A percentile compares a stretch with the other conserved stretches of the same genome.
Conservation (phyloP, 2,797 vertebrate genomes). For the Argentina silus region DNA sequence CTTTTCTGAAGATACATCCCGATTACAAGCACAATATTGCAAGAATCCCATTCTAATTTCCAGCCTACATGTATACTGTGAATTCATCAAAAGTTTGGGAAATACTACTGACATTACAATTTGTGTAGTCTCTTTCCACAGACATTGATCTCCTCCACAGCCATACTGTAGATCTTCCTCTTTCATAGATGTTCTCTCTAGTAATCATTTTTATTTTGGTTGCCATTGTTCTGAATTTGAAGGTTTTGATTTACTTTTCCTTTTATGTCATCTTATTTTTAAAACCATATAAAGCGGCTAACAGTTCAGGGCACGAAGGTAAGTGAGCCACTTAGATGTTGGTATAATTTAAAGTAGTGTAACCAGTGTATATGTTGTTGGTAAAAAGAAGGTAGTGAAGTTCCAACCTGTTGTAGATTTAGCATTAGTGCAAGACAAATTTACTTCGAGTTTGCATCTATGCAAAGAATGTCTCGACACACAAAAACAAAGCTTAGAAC, state of each 20-base stretch:
- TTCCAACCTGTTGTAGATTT: not conserved
- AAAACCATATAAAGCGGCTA: constrained; percentile 77
- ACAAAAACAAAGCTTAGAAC: no score
- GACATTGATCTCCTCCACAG: no score
- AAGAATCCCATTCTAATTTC: no score
- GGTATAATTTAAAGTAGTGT: constrained; percentile 32
- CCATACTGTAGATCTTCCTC: no score
- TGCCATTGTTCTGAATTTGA: constrained; percentile 47
- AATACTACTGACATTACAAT: no score
- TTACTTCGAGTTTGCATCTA: not conserved
- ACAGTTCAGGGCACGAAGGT: constrained; percentile 75
- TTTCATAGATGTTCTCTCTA: no score
- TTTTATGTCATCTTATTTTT: constrained; percentile 60
- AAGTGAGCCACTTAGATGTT: constrained; percentile 58
- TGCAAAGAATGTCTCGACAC: not conserved
- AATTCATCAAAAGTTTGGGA: no score
- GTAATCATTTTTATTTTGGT: constrained; percentile 16
- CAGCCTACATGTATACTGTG: no score
- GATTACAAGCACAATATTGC: no score
- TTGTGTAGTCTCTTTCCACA: no score
- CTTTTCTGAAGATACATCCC: no score
- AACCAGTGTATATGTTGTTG: not conserved
- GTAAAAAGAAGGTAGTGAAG: not conserved
- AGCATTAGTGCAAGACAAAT: not conserved
- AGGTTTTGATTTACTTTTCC: constrained; percentile 62